Evolutionary conservation across 2,113 vertebrate species (phyloP), one percentile per base, ranked within the genome.

Genomic region (Panthera uncia): DNA sequence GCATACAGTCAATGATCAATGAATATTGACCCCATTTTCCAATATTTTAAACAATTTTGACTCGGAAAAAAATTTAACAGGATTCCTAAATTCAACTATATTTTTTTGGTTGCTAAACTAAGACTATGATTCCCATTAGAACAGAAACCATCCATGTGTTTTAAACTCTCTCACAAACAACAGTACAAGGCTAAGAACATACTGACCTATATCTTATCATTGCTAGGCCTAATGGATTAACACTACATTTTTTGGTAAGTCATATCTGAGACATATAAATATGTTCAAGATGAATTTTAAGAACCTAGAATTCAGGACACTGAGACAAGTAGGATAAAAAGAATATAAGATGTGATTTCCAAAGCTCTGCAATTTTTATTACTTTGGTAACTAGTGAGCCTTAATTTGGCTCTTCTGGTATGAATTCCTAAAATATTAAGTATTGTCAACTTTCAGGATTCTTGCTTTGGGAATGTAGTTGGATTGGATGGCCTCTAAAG

Each of bases 331-430:
- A 83, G 18, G 38, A 25, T 69, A 41, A 66, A 95, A 91, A n/a
- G 50, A 87, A 91, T 96, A 91, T 57, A 12, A 81, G 76, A 55
- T 89, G 69, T 93, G 15, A 61, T 71, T 89, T 96, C 41, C 25
- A 50, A 91, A 87, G 16, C 38, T 89, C 16, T 92, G 31, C n/a
- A 95, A 66, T 7, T 92, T 82, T 74, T 25, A 95, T 92, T 86
- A 90, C 13, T 13, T 50, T 55, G 36, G 23, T 84, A 65, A 38
- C 52, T 31, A 73, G 25, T 18, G 16, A 93, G 57, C 31, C 36
- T 89, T 83, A 33, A 86, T 86, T 81, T 48, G 57, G n/a, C n/a
- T 66, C 27, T 69, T 88, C 29, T n/a, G 23, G 29, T 41, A 66
- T 88, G 61, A 73, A 93, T 94, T 96, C 38, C 52, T 55, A 25